phyloP scores from a whole-genome alignment of 1,140 invertebrate species.

The Calosoma granatense region DNA sequence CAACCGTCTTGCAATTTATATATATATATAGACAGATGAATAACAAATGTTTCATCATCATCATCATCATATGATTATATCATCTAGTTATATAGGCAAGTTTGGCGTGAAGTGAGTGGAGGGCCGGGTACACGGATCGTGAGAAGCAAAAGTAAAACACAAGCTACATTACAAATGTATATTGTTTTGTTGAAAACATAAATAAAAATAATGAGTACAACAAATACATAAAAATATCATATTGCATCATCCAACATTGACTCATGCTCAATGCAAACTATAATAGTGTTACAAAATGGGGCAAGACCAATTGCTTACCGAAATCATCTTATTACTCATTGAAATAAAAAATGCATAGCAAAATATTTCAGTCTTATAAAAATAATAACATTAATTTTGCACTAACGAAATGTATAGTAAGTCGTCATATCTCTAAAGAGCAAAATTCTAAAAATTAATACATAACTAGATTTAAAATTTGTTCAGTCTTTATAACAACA shows the following conservation, averaged over 20 bases:
- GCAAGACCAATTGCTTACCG: conserved; percentile 6
- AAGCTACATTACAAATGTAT: conserved; percentile 9
- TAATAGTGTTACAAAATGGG: conserved; percentile 6
- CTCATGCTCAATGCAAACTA: conserved; percentile 8
- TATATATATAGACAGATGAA: not conserved
- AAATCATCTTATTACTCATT: not conserved
- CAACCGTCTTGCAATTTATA: not conserved
- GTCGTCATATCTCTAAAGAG: too few species aligned
- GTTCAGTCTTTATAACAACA: not conserved
- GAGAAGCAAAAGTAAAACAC: conserved; percentile 5
- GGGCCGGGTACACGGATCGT: not conserved
- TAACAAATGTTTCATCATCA: too few species aligned
- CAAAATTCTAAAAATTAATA: not conserved
- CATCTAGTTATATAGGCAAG: too few species aligned
- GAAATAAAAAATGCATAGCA: not conserved
- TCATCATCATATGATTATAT: too few species aligned
- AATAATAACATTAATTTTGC: conserved; percentile 10
- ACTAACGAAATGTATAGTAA: too few species aligned
- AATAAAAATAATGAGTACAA: conserved; percentile 8
- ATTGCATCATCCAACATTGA: conserved; percentile 9
- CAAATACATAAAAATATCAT: conserved; percentile 9
- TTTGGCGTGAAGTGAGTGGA: not conserved
- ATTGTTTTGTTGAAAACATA: conserved; percentile 9
- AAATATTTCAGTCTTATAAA: not conserved
- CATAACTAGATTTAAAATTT: not conserved